Evolutionary conservation across 2,113 vertebrate genomes (phyloP).

Genomic region (Herpetotheres cachinnans): DNA sequence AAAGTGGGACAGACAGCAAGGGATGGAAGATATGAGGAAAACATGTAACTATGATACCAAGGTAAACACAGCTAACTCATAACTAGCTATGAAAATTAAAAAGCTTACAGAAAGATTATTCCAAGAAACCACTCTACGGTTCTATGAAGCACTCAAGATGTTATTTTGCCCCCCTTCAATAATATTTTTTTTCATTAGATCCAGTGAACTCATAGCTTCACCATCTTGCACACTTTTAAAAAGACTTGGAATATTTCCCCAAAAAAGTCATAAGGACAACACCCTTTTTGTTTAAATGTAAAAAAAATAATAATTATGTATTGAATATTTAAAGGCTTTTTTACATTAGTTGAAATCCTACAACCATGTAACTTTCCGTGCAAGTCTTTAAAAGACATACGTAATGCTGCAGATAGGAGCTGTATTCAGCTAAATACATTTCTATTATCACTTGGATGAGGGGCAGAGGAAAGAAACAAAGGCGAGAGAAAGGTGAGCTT

Average conservation of each 20-base stretch:
- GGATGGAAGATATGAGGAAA: neutral
- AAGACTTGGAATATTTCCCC: neutral
- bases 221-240: neutral
- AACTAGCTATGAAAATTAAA: neutral
- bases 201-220: neutral
- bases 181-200: neutral
- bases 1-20: neutral
- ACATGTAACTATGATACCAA: neutral
- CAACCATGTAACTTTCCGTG: neutral
- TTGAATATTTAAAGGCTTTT: neutral
- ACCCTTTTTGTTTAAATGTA: neutral
- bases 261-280: neutral
- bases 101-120: neutral
- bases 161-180: neutral
- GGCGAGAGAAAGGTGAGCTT: neutral
- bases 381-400: neutral
- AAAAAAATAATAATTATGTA: neutral
- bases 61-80: neutral
- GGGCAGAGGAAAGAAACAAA: neutral
- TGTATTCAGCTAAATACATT: neutral
- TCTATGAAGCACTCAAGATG: neutral
- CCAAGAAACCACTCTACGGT: neutral
- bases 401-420: neutral
- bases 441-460: neutral
- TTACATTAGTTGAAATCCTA: neutral